Evolutionary conservation across 2,888 invertebrate species (phyloP), one percentile per base, ranked within the genome.

Genomic region (Drosophila mercatorum): DNA sequence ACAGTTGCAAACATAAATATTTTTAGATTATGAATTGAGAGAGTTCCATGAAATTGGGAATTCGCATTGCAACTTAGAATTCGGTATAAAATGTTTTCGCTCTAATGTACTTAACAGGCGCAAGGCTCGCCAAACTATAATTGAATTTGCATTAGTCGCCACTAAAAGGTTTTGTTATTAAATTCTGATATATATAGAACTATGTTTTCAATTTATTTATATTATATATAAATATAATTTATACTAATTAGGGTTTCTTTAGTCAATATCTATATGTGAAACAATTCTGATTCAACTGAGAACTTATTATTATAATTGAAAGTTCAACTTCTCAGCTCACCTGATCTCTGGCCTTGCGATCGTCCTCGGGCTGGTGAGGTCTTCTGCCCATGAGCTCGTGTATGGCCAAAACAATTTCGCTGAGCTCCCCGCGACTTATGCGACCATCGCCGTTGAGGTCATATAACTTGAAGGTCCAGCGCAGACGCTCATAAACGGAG

Each of bases 381-480:
- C 96, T 94, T 46, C 96, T 93, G 0, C 97, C 97, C 94, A 97
- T 95, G 91, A 99, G 95, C 93, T 98, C 98, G 92, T 99, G 98
- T 14, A 99, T 96, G 5, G 98, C 97, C 71, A 95, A 94, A 47
- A 97, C 96, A 72, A 97, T 97, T 93, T 98, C 97, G 4, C 96
- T 95, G 85, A 99, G 94, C 93, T 99, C 98, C 81, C 96, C 94
- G 80, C 97, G 95, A 59, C 98, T 98, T 91, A 99, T 98, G 91
- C 97, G 97, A 0, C 99, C 99, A 92, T 99, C 98, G 0, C 97
- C 98, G 91, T 99, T 98, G 75, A 98, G 96, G 93, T 99, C 99
- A 93, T 99, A 99, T 66, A 99, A 94, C 84, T 97, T 96, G 94
- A 99, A 99, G 17, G 98, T 98, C 98, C 99, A 99, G 90, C 97